Evolutionary conservation across 2,113 vertebrate genomes (phyloP), one percentile per base, ranked within the genome.

Genomic region (Hydropotes inermis): DNA sequence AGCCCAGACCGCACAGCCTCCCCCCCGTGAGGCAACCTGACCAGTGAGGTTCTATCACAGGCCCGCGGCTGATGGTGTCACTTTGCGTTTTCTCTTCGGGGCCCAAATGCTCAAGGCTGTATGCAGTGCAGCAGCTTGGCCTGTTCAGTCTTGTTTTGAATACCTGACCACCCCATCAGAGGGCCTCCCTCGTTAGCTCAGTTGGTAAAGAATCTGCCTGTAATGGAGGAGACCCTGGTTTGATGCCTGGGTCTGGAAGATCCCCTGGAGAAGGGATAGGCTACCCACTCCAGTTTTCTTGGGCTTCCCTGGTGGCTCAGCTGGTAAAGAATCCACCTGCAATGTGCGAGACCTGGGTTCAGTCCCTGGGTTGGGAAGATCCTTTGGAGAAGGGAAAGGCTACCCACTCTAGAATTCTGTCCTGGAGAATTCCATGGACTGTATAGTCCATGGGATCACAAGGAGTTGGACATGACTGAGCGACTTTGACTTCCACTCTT

Each of bases 1-100:
- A 12, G 16, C 39, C 0, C 19, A 54, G 78, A 43, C 21, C 30
- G 19, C 47, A 30, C 12, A 4, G 43, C 50, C 36, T 1, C 6
- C 2, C 16, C 16, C 5, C 2, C 2, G 0, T 12, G 7, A 25
- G 30, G 45, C 16, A 13, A 1, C 19, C 36, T 52, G 58, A 36
- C 84, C 43, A 6, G 0, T 4, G 4, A 17, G 87, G 17, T 45
- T 33, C 47, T 70, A 1, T 17, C 7, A 28, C 30, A 45, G 36
- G 27, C 30, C 47, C 7, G 0, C 45, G 45, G 47, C 6, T 15
- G 60, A 36, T 1, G 43, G 57, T 23, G 25, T 16, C 23, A 3
- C 50, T n/a, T 13, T 0, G 7, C 7, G 16, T 15, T 64, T 15
- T 10, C 5, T 21, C 5, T 74, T 2, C 14, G 13, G 45, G 23